Evolutionary conservation across 2,888 invertebrate genomes (phyloP).

Genomic region (Noctua pronuba): DNA sequence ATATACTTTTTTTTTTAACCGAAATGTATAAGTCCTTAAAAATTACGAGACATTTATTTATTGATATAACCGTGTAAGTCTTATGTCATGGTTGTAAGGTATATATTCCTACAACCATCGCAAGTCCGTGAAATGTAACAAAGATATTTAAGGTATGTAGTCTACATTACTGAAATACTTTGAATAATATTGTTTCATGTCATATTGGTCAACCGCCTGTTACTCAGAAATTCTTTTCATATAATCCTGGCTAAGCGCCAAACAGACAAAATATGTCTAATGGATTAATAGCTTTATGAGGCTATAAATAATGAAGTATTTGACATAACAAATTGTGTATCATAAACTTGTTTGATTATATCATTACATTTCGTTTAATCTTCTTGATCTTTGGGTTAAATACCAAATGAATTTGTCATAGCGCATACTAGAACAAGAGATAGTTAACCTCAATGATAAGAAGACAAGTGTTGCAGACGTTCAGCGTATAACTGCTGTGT

Average conservation of each 20-base stretch:
- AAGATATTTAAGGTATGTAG: not conserved
- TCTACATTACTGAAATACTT: slow-evolving; percentile 23
- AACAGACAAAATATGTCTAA: slow-evolving; percentile 35
- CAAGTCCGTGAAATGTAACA: not conserved
- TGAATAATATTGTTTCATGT: slow-evolving; percentile 16
- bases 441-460: not conserved
- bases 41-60: not conserved
- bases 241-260: slow-evolving; percentile 43
- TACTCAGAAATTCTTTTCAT: slow-evolving; percentile 37
- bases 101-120: not conserved
- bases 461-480: not conserved
- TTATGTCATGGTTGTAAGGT: not conserved
- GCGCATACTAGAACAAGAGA: not conserved
- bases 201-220: slow-evolving; percentile 28
- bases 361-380: slow-evolving; percentile 40
- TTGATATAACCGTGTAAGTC: not conserved
- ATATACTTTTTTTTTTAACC: not conserved
- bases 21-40: not conserved
- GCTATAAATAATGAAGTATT: slow-evolving; percentile 40
- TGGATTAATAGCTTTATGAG: slow-evolving; percentile 55
- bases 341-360: slow-evolving; percentile 40
- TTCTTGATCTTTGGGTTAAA: slow-evolving; percentile 1
- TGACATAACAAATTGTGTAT: slow-evolving; percentile 42
- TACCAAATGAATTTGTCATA: slow-evolving; percentile 23
- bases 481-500: not conserved